phyloP scores from a whole-genome alignment of 2,113 vertebrate species.

The Neogale vison region DNA sequence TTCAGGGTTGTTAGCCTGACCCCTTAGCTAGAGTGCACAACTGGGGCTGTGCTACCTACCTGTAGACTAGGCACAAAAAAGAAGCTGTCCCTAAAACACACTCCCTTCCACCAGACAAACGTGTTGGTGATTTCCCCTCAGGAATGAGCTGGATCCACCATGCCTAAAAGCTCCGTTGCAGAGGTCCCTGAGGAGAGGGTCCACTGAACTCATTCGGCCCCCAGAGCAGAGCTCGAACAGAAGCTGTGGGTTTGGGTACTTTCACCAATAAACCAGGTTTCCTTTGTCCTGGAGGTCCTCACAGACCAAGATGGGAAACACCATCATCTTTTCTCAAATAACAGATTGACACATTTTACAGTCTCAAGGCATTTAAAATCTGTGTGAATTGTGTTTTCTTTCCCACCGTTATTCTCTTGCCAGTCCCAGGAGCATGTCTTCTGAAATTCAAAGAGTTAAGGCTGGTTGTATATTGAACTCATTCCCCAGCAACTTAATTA shows the following conservation, averaged over 20 bases:
- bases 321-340: background rate
- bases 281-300: background rate
- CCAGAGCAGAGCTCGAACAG: background rate
- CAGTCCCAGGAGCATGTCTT: slow-evolving; percentile 43
- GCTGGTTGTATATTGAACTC: slow-evolving; percentile 70
- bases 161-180: background rate
- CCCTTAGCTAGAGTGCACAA: too few species aligned
- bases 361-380: slow-evolving; percentile 43
- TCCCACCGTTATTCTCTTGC: slow-evolving; percentile 29
- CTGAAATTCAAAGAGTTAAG: slow-evolving; percentile 79
- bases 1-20: background rate
- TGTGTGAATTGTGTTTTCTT: slow-evolving; percentile 40
- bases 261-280: background rate
- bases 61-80: background rate
- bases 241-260: background rate
- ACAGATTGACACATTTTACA: background rate
- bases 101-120: background rate
- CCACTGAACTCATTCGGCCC: background rate
- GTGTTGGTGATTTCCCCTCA: background rate
- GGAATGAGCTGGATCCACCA: background rate
- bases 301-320: background rate
- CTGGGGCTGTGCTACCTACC: background rate
- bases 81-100: background rate
- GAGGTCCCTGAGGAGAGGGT: background rate
- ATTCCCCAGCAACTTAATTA: slow-evolving; percentile 84